A percentile compares a stretch with the other conserved stretches of the same genome.
Evolutionary conservation across 2,113 vertebrate genomes (phyloP).

Genomic region (Hylia prasina): DNA sequence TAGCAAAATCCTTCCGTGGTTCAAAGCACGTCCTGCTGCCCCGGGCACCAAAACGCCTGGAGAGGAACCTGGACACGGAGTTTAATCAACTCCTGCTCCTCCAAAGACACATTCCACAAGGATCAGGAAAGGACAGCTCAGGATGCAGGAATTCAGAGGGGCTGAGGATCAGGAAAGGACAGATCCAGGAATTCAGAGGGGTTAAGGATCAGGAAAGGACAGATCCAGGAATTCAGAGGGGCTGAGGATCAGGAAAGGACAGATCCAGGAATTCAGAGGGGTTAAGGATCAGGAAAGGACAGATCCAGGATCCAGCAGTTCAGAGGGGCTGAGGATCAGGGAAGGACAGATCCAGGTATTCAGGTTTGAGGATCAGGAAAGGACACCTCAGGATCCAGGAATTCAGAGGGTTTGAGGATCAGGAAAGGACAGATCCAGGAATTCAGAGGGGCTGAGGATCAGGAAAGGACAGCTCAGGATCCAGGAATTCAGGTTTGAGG

Average conservation of each 20-base stretch:
- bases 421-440: neutral
- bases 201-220: neutral
- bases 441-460: neutral
- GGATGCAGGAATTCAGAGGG: neutral
- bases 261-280: neutral
- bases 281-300: neutral
- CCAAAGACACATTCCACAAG: fast-evolving
- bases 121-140: neutral
- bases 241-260: neutral
- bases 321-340: neutral
- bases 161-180: neutral
- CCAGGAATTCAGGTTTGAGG: neutral
- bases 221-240: neutral
- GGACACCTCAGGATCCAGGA: neutral
- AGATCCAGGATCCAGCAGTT: neutral
- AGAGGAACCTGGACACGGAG: neutral
- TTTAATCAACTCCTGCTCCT: neutral
- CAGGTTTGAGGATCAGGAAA: neutral
- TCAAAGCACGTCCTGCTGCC: fast-evolving
- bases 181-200: neutral
- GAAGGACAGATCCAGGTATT: neutral
- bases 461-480: neutral
- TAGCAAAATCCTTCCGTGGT: neutral
- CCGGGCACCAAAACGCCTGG: neutral
- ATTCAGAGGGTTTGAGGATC: neutral